Percentiles rank a stretch among this genome's conserved stretches.
Conservation (phyloP, 2,888 invertebrate genomes). For the Thereva nobilitata region DNA sequence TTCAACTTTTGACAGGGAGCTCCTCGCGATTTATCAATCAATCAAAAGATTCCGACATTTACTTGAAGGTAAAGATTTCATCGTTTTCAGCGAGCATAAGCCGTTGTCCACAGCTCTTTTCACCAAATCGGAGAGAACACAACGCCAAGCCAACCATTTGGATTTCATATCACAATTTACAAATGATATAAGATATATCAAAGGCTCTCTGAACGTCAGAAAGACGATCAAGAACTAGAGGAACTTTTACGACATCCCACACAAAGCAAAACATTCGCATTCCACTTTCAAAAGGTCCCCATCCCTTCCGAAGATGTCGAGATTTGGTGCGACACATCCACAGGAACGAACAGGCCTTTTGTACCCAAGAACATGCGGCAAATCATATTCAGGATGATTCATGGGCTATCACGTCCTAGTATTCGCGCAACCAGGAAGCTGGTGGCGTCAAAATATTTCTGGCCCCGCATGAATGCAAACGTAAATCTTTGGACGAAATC, state of each 20-base stretch:
- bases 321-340: slow-evolving; percentile 5
- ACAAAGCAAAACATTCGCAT: too few relatives aligned
- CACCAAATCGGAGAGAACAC: slow-evolving; percentile 41
- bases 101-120: slow-evolving; percentile 48
- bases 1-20: slow-evolving; percentile 50
- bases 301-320: neutral
- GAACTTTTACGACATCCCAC: too few relatives aligned
- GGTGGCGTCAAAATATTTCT: neutral
- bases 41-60: slow-evolving; percentile 50
- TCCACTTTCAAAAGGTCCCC: neutral
- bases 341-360: neutral
- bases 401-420: slow-evolving; percentile 10
- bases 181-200: neutral
- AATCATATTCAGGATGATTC: neutral
- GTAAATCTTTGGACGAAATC: slow-evolving; percentile 13
- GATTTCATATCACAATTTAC: slow-evolving; percentile 37
- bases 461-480: slow-evolving; percentile 15
- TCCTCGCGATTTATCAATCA: slow-evolving; percentile 49
- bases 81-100: slow-evolving; percentile 50
- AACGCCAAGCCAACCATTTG: neutral
- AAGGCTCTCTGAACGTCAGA: too few relatives aligned
- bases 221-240: too few relatives aligned
- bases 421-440: slow-evolving; percentile 2
- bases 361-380: neutral
- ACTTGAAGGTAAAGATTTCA: slow-evolving; percentile 50